phyloP scores from a whole-genome alignment of 2,113 vertebrate species.

The Tylochromis polylepis region DNA sequence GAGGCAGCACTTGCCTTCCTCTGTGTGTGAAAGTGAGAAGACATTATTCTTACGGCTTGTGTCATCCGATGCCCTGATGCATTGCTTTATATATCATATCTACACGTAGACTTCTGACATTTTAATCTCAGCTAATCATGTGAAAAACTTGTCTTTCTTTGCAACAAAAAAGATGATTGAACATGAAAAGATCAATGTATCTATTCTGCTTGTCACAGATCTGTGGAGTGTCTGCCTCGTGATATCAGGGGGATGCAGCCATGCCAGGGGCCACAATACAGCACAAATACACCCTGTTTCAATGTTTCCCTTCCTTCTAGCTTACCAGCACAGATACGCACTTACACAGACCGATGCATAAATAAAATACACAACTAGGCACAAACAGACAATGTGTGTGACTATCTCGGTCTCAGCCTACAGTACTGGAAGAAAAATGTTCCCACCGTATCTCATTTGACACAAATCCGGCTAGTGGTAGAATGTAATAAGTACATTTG shows the following conservation, averaged over 20 bases:
- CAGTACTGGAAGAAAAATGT: neutral
- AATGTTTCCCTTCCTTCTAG: conserved; percentile 1
- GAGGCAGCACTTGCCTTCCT: neutral
- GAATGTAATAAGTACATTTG: neutral
- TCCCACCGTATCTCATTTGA: neutral
- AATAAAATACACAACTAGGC: neutral
- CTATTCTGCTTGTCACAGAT: conserved; percentile 28
- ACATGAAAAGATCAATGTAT: conserved; percentile 38
- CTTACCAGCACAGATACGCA: neutral
- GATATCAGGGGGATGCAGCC: conserved; percentile 49
- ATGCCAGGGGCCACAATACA: conserved; percentile 64
- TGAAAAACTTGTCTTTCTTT: conserved; percentile 11
- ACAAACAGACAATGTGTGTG: neutral
- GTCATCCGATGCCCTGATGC: conserved; percentile 22
- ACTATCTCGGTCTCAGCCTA: neutral
- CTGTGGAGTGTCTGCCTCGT: conserved; percentile 51
- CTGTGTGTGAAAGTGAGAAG: conserved; percentile 6
- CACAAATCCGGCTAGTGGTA: neutral
- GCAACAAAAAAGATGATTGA: conserved; percentile 10
- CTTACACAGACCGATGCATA: neutral
- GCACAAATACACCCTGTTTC: conserved; percentile 73
- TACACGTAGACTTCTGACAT: neutral
- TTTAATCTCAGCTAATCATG: conserved; percentile 24
- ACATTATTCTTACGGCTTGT: conserved; percentile 13
- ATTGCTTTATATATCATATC: neutral